Evolutionary conservation across 2,888 invertebrate species (phyloP).

Genomic region (Hyposoter didymator): DNA sequence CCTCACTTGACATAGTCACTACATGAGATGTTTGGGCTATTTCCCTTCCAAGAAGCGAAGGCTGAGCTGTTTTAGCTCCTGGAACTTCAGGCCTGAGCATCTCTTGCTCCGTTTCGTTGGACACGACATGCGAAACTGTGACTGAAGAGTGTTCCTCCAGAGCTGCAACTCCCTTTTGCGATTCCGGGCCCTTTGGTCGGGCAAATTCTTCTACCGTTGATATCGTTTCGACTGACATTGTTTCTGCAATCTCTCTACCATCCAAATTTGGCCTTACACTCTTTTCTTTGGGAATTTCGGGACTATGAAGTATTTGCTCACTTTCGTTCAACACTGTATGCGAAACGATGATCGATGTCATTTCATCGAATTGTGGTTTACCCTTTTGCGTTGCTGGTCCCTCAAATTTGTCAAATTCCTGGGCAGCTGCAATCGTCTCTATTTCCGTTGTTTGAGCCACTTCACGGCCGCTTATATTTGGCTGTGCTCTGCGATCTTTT

Average conservation of each 20-base stretch:
- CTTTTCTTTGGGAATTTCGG: slow-evolving; percentile 78
- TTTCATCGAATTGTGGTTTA: slow-evolving; percentile 75
- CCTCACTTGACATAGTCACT: slow-evolving; percentile 73
- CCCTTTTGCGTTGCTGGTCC: slow-evolving; percentile 74
- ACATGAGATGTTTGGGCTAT: slow-evolving; percentile 83
- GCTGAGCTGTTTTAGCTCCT: slow-evolving; percentile 74
- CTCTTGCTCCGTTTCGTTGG: slow-evolving; percentile 74
- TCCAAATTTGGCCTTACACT: slow-evolving; percentile 79
- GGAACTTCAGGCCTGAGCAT: slow-evolving; percentile 70
- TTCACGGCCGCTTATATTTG: slow-evolving; percentile 78
- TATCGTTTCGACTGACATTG: slow-evolving; percentile 75
- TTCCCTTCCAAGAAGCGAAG: slow-evolving; percentile 79
- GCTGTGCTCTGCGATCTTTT: slow-evolving; percentile 75
- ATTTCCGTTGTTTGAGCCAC: slow-evolving; percentile 83
- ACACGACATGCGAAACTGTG: slow-evolving; percentile 75
- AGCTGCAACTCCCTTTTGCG: slow-evolving; percentile 72
- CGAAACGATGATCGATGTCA: slow-evolving; percentile 73
- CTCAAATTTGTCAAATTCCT: slow-evolving; percentile 70
- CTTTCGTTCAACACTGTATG: slow-evolving; percentile 75
- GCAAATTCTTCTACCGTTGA: slow-evolving; percentile 73
- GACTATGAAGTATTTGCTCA: slow-evolving; percentile 71
- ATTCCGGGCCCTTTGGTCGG: slow-evolving; percentile 71
- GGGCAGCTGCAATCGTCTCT: slow-evolving; percentile 75
- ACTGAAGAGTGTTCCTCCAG: slow-evolving; percentile 76
- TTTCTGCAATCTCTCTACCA: slow-evolving; percentile 78